These are phyloP conservation scores for Machimus rusticus DNA, from an alignment of 2,888 invertebrate species.

Conservation along the genomic window DNA sequence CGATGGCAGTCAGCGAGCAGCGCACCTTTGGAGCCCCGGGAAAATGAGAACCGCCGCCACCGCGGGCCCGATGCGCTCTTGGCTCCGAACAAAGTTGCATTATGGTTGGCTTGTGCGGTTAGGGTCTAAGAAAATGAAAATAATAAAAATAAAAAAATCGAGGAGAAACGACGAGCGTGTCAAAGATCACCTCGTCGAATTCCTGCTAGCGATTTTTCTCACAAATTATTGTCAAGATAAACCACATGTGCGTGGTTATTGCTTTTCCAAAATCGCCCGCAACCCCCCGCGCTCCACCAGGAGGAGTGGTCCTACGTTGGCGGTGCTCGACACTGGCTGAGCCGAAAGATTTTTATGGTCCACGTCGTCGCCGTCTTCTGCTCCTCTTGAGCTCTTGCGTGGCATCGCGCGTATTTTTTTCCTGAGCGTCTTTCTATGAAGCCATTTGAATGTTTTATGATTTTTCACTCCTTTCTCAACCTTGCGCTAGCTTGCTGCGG, in stretches of 20 bases:
- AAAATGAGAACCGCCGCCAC: background rate
- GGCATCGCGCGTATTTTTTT: background rate
- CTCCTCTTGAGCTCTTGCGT: background rate
- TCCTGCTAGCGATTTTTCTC: background rate
- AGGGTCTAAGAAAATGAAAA: background rate
- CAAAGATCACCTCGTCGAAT: constrained; percentile 7
- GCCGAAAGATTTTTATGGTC: background rate
- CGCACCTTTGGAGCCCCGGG: background rate
- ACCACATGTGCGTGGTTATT: constrained; percentile 17
- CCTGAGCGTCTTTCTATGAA: constrained; percentile 14
- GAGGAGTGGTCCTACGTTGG: background rate
- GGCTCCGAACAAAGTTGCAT: background rate
- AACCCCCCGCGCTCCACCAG: background rate
- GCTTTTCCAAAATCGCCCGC: background rate
- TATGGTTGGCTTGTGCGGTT: constrained; percentile 1
- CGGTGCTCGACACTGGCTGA: background rate
- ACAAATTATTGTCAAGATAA: constrained; percentile 28
- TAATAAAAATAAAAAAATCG: background rate
- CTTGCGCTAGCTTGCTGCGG: background rate
- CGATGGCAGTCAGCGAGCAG: background rate
- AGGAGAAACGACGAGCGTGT: background rate
- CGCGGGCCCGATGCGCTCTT: background rate
- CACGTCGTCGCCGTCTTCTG: background rate
- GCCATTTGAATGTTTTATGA: constrained; percentile 31
- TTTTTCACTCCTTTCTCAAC: background rate